A percentile compares a stretch with the other conserved stretches of the same genome.
Evolutionary conservation across 2,113 vertebrate species (phyloP).

Genomic region (Laterallus jamaicensis): DNA sequence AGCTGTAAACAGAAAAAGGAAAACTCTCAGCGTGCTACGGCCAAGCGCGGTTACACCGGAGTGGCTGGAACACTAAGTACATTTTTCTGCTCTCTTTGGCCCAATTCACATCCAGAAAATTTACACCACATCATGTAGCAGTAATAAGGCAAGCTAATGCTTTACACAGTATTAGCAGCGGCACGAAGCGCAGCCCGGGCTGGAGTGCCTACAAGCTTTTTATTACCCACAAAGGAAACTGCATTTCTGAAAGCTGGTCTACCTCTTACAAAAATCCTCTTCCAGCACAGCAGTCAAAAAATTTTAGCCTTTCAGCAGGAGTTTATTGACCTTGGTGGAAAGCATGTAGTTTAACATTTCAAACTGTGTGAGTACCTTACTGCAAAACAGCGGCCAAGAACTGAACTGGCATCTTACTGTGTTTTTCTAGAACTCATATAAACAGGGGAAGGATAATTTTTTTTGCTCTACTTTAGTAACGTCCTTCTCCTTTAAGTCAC

Average conservation of each 20-base stretch:
- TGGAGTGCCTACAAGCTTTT: not conserved
- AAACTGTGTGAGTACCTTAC: not conserved
- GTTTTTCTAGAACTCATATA: not conserved
- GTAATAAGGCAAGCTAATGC: not conserved
- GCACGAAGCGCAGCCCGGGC: not conserved
- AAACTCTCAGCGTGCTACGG: not conserved
- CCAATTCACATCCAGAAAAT: not conserved
- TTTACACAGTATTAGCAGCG: not conserved
- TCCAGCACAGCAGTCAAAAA: not conserved
- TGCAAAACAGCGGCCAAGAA: not conserved
- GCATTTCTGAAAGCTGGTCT: not conserved
- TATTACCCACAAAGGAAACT: not conserved
- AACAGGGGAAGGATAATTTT: not conserved
- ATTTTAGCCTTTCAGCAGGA: not conserved
- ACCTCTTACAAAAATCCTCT: not conserved
- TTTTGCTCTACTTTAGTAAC: not conserved
- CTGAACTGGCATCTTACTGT: not conserved
- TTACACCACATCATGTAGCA: not conserved
- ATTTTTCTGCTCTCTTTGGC: not conserved
- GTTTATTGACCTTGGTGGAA: slow-evolving; percentile 4
- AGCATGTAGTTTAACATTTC: not conserved
- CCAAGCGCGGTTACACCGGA: not conserved
- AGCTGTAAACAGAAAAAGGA: not conserved
- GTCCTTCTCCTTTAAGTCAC: not conserved
- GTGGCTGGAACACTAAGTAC: not conserved